phyloP scores from a whole-genome alignment of 1,140 invertebrate species.

The Trinorchestia longiramus region DNA sequence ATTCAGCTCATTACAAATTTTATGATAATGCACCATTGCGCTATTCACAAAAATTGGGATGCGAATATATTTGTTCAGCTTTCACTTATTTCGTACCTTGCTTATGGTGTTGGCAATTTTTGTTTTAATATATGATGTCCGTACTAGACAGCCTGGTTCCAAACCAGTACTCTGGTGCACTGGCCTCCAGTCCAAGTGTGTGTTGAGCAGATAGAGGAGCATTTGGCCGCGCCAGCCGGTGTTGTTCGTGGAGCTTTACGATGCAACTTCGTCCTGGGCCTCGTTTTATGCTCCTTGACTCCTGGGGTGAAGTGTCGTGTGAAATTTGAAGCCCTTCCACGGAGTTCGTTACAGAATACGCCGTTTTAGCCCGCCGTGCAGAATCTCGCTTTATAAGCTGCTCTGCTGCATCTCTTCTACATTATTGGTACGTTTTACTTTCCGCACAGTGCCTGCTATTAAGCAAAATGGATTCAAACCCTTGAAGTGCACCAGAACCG shows the following conservation, averaged over 20 bases:
- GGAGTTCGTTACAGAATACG: background rate
- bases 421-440: background rate
- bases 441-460: too few relatives aligned
- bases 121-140: background rate
- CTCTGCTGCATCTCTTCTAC: background rate
- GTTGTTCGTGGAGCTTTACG: slow-evolving; percentile 15
- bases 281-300: slow-evolving; percentile 28
- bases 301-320: background rate
- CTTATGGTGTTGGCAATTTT: background rate
- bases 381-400: background rate
- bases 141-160: background rate
- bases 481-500: background rate
- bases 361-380: background rate
- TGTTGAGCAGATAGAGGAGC: background rate
- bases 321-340: background rate
- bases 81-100: background rate
- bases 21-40: background rate
- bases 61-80: background rate
- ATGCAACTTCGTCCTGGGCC: background rate
- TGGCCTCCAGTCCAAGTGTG: background rate
- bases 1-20: background rate
- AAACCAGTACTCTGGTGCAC: background rate
- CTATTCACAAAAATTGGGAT: background rate
- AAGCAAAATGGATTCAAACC: background rate
- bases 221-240: background rate